phyloP scores from a whole-genome alignment of 1,140 invertebrate genomes.

The Chlorops oryzae region DNA sequence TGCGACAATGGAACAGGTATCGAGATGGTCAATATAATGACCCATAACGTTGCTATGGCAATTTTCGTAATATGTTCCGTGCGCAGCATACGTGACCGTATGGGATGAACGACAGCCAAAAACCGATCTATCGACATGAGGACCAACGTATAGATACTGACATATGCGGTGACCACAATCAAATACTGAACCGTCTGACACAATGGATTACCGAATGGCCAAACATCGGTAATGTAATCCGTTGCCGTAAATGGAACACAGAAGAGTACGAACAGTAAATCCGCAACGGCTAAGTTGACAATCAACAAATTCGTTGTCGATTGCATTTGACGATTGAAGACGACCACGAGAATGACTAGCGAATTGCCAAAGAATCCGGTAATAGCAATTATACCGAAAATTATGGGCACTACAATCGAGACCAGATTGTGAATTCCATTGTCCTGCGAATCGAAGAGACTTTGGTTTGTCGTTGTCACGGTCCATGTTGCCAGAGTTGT shows the following conservation, averaged over 20 bases:
- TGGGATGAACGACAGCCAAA: slow-evolving; percentile 89
- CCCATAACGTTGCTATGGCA: slow-evolving; percentile 75
- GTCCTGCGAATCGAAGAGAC: not conserved
- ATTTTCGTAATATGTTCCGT: slow-evolving; percentile 75
- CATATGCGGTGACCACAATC: slow-evolving; percentile 86
- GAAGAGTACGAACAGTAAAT: slow-evolving; percentile 89
- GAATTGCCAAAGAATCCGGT: slow-evolving; percentile 84
- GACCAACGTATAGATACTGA: slow-evolving; percentile 91
- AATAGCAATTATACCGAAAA: slow-evolving; percentile 82
- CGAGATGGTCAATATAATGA: slow-evolving; percentile 66
- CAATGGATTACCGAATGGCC: slow-evolving; percentile 86
- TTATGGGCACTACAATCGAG: slow-evolving; percentile 64
- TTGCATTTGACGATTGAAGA: slow-evolving; percentile 81
- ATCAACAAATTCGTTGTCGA: slow-evolving; percentile 91
- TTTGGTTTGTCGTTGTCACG: not conserved
- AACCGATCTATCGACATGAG: slow-evolving; percentile 94
- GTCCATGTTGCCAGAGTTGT: no score
- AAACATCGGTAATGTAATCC: slow-evolving; percentile 75
- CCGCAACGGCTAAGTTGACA: slow-evolving; percentile 79
- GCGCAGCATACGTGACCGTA: slow-evolving; percentile 70
- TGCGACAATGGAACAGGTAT: slow-evolving; percentile 71
- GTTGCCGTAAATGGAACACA: slow-evolving; percentile 88
- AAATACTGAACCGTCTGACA: slow-evolving; percentile 74
- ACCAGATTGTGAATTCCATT: slow-evolving; percentile 20
- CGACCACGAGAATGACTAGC: slow-evolving; percentile 76